These are phyloP conservation scores for Sweltsa coloradensis DNA, from an alignment of 1,140 invertebrate genomes.

Conservation along the genomic window DNA sequence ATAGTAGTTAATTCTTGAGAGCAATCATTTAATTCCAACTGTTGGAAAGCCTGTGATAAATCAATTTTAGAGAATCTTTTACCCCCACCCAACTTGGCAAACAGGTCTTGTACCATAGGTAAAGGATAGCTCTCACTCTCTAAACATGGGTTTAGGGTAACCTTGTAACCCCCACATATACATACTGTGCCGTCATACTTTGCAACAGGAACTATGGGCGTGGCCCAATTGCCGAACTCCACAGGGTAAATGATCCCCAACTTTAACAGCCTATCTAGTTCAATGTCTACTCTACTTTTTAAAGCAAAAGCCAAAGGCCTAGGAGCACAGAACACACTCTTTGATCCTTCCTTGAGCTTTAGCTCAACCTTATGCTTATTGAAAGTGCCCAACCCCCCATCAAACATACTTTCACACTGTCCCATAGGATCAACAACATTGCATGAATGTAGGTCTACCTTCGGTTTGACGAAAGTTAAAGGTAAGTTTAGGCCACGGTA, in stretches of 20 bases:
- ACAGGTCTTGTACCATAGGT: constrained; percentile 18
- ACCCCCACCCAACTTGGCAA: constrained; percentile 14
- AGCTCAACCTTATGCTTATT: neutral
- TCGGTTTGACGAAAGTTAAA: neutral
- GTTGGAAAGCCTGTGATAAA: constrained; percentile 1
- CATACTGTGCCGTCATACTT: constrained; percentile 29
- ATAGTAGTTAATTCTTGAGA: constrained; percentile 16
- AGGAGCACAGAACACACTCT: constrained; percentile 26
- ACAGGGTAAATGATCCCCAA: constrained; percentile 22
- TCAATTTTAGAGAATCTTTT: constrained; percentile 17
- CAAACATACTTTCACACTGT: neutral
- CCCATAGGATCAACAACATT: neutral
- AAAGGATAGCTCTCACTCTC: constrained; percentile 16
- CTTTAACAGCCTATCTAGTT: constrained; percentile 27
- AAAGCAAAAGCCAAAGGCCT: constrained; percentile 29
- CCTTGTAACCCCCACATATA: constrained; percentile 33
- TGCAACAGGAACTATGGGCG: constrained; percentile 32
- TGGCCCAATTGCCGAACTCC: constrained; percentile 25
- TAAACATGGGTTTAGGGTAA: constrained; percentile 18
- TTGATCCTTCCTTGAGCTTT: constrained; percentile 7
- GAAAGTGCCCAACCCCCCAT: neutral
- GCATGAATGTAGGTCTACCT: neutral
- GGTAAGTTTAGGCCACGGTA: neutral
- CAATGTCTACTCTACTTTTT: constrained; percentile 25
- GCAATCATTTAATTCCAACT: neutral